phyloP scores from a whole-genome alignment of 2,888 invertebrate species.

The Petrolisthes manimaculis region DNA sequence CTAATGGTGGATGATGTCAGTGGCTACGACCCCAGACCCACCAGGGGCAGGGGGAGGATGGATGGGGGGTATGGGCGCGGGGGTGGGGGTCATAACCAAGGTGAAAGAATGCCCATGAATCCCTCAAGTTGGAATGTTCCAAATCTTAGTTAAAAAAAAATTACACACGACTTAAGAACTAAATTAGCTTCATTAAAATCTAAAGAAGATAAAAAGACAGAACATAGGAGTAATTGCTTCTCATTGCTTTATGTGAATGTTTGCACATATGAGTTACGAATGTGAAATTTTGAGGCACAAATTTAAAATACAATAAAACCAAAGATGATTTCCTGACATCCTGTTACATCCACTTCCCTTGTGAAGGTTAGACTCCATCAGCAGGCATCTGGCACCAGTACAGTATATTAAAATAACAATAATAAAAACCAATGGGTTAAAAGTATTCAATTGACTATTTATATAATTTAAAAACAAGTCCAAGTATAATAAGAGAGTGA shows the following conservation, averaged over 20 bases:
- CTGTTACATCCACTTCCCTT: constrained; percentile 30
- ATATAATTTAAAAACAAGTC: constrained; percentile 13
- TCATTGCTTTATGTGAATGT: constrained; percentile 39
- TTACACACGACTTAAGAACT: constrained; percentile 23
- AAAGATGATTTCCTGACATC: constrained; percentile 31
- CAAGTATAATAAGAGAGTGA: neutral
- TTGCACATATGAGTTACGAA: constrained; percentile 3
- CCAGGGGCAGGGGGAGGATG: neutral
- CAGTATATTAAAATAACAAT: neutral
- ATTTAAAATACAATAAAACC: neutral
- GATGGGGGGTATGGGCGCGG: neutral
- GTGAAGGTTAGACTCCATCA: constrained; percentile 8
- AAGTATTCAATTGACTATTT: neutral
- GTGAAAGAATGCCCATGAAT: constrained; percentile 63
- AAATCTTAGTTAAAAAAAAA: constrained; percentile 60
- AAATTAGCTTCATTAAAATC: constrained; percentile 2
- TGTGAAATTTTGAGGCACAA: neutral
- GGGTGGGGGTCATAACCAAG: constrained; percentile 38
- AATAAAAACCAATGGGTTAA: neutral
- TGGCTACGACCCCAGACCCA: constrained; percentile 43
- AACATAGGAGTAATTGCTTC: constrained; percentile 51
- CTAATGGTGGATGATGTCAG: constrained; percentile 50
- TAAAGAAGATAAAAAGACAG: constrained; percentile 34
- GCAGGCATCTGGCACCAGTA: constrained; percentile 44
- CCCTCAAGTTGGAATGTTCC: constrained; percentile 63